Evolutionary conservation across 2,888 invertebrate species (phyloP), one percentile per base, ranked within the genome.

Genomic region (Melinaea menophilus): DNA sequence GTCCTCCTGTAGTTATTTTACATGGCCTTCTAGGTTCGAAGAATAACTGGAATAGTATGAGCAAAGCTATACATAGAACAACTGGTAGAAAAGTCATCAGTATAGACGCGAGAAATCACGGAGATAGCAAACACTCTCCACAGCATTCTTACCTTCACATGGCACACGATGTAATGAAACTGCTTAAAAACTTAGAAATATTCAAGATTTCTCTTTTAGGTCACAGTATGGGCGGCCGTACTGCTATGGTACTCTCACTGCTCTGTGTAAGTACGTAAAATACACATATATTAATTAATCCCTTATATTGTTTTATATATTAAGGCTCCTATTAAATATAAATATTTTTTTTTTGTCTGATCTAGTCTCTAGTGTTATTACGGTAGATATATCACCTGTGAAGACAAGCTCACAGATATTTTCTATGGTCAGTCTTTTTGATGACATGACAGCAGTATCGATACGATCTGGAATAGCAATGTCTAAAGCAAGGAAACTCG

Each of bases 161-260:
- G 94, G 94, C 95, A 0, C 87, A 90, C 64, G 90, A 90, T 68
- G 81, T 90, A 9, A 88, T 90, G 84, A 86, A 92, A 54, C 89
- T 97, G 51, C 84, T 96, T 66, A 90, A 93, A 71, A 92, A 94
- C 69, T 81, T 94, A 55, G 88, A 92, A 22, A 88, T 96, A 55
- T 79, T 91, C 0, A 94, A 94, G 79, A 93, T 94, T 1, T 90
- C 94, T 4, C 77, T 97, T 22, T 82, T 99, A 74, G 98, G 98
- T 0, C 98, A 99, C 82, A 98, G 98, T 72, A 97, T 99, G 97
- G 98, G 98, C 31, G 99, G 98, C n/a, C 93, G 97, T 67, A 93
- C 96, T 5, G 95, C 95, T 75, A 98, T 98, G 98, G 92, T 93
- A 61, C 90, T 96, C 61, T 95, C 98, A 51, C 88, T 98, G 58